Base-by-base conservation (phyloP, 2,888 invertebrate species). In the Dynastes maya region DNA sequence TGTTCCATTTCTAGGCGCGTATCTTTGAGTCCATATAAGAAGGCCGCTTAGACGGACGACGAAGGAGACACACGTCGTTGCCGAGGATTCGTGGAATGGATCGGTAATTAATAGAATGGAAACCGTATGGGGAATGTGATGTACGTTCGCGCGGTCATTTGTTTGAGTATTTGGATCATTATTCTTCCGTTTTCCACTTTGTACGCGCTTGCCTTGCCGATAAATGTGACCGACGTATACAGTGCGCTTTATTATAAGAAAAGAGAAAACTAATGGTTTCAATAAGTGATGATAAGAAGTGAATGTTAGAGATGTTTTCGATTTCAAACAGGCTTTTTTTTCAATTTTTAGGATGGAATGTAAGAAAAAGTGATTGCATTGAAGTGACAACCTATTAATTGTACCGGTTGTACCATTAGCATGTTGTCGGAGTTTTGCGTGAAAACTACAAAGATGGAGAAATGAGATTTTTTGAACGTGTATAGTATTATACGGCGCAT, bases 61-160 rank as follows among this genome's bases (percentile, higher is more conserved):
- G 16, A 13, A 53, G 53, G 63, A 37, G 64, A 64, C 64, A 64
- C 64, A 64, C 64, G 64, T 64, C 64, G 37, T 64, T 51, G 32
- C 29, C 53, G 68, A 70, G 51, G 68, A 70, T 70, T 70, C 68
- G 68, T 70, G 53, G 68, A 70, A 70, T 70, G 51, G 68, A 70
- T 70, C 22, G 68, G 68, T 70, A 70, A 70, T 70, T 70, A 70
- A 70, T 70, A 70, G 68, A 70, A 29, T 49, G 32, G 68, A 29
- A 53, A 11, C 11, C 51, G 13, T 51, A 29, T 32, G 51, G 51
- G 51, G 51, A 51, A 70, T 70, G 51, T 45, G 22, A 3, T 70
- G 27, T 29, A 51, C 53, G 27, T 51, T 53, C 49, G 49, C 68
- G 68, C 68, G 51, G 53, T 70, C 51, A 70, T 70, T 70, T 70